These are phyloP conservation scores for Grammomys dolichurus DNA, from an alignment of 2,113 vertebrate species.

Conservation along the genomic window DNA sequence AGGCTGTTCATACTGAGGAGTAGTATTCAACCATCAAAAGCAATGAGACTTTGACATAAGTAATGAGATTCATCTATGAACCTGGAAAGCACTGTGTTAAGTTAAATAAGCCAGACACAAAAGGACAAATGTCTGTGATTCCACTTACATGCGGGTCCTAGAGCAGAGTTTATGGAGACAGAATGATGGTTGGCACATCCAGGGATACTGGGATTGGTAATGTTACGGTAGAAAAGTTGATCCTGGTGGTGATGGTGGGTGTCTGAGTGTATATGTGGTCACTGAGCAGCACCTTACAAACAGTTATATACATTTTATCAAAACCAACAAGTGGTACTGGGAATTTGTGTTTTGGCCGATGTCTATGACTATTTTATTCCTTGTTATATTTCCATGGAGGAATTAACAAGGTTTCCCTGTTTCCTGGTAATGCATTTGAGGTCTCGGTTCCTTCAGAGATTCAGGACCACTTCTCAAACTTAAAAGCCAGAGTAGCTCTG, in stretches of 20 bases:
- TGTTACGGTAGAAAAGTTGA: background rate
- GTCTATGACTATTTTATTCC: constrained; percentile 14
- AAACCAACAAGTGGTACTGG: background rate
- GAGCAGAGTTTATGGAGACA: background rate
- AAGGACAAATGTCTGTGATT: background rate
- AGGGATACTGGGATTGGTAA: too few relatives aligned
- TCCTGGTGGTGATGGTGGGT: background rate
- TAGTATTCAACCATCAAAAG: constrained; percentile 17
- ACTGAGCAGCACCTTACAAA: background rate
- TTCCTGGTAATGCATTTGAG: background rate
- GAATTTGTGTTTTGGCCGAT: background rate
- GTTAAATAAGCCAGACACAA: background rate
- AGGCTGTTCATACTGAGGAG: background rate
- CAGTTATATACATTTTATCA: background rate
- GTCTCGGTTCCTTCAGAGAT: background rate
- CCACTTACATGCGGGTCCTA: background rate
- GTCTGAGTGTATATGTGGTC: background rate
- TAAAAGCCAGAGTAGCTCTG: background rate
- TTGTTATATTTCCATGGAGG: background rate
- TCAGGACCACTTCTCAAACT: background rate
- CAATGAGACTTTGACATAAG: background rate
- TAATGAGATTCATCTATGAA: background rate
- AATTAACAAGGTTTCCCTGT: background rate
- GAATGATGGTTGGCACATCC: background rate
- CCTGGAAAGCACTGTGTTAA: background rate